Evolutionary conservation across 2,113 vertebrate genomes (phyloP).

Genomic region (Nansenia antarctica): DNA sequence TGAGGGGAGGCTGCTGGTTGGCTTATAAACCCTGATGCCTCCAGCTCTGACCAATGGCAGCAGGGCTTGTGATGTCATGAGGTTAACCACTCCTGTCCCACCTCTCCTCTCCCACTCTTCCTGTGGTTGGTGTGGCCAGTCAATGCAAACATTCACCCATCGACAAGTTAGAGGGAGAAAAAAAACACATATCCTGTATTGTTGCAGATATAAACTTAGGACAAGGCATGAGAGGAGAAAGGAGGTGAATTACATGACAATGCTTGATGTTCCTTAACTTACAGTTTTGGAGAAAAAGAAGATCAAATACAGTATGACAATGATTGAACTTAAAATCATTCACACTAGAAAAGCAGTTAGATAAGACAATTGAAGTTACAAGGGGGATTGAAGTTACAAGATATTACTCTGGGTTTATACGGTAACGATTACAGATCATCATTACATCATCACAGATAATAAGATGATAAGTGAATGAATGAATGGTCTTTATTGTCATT

Average conservation of each 20-base stretch:
- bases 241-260: constrained; percentile 37
- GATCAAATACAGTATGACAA: no score
- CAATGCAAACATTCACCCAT: constrained; percentile 51
- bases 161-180: neutral
- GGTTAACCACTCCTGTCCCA: constrained; percentile 75
- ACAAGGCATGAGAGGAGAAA: constrained; percentile 49
- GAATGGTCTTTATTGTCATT: no score
- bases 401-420: neutral
- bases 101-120: constrained; percentile 79
- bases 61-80: constrained; percentile 69
- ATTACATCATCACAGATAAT: neutral
- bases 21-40: constrained; percentile 72
- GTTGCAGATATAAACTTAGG: constrained; percentile 52
- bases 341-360: no score
- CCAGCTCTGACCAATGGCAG: constrained; percentile 65
- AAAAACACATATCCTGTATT: constrained; percentile 16
- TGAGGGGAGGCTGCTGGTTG: constrained; percentile 35
- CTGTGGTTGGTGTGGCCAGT: constrained; percentile 70
- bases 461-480: no score
- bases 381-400: neutral
- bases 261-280: no score
- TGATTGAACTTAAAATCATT: no score
- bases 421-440: neutral
- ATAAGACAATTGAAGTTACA: no score
- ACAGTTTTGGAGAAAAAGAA: no score